Conservation (phyloP, 2,888 invertebrate species). For the Coleophora flavipennella region DNA sequence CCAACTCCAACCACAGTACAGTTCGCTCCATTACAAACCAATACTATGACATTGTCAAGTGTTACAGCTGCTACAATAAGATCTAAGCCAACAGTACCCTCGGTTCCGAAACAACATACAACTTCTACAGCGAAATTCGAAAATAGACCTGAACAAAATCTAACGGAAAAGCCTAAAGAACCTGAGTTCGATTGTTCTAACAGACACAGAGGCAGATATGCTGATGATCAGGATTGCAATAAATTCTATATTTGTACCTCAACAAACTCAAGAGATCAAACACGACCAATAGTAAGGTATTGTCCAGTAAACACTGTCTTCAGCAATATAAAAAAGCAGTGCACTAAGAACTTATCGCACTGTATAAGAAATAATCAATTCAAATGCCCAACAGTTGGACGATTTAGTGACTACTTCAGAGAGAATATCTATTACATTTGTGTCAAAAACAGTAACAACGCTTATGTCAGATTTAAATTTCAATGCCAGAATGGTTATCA, state of each 20-base stretch:
- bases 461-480: conserved; percentile 46
- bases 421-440: conserved; percentile 61
- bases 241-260: conserved; percentile 64
- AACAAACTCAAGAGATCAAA: conserved; percentile 18
- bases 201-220: conserved; percentile 49
- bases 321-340: conserved; percentile 54
- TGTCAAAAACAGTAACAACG: conserved; percentile 27
- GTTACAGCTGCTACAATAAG: too few relatives aligned
- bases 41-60: too few relatives aligned
- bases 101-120: too few relatives aligned
- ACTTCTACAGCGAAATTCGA: too few relatives aligned
- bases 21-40: too few relatives aligned
- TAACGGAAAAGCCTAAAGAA: too few relatives aligned
- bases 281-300: conserved; percentile 33
- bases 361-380: conserved; percentile 62
- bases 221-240: conserved; percentile 57
- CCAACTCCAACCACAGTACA: too few relatives aligned
- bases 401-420: conserved; percentile 44
- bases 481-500: conserved; percentile 45
- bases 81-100: too few relatives aligned
- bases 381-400: conserved; percentile 50
- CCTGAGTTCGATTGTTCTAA: conserved; percentile 28
- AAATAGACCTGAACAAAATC: too few relatives aligned
- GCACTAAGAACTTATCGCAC: conserved; percentile 59
- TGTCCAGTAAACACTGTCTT: conserved; percentile 58